phyloP scores from a whole-genome alignment of 2,113 vertebrate species.

The Pungitius pungitius region DNA sequence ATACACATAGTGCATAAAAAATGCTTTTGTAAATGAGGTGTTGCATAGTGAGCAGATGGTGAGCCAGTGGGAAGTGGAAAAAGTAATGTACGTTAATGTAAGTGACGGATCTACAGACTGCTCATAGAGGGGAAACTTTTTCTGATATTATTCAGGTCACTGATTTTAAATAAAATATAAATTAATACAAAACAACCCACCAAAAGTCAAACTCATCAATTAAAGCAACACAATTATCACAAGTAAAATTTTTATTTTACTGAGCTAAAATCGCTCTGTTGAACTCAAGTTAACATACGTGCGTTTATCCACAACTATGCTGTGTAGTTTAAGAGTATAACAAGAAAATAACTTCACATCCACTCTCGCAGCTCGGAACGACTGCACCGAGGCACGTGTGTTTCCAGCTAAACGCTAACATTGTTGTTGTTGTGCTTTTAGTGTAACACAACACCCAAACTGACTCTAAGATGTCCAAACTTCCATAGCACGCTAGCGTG shows the following conservation, averaged over 20 bases:
- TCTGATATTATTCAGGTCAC: not conserved
- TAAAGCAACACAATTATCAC: too few relatives aligned
- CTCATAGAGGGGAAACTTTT: conserved; percentile 9
- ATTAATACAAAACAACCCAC: not conserved
- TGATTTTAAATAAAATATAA: not conserved
- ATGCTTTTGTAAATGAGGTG: conserved; percentile 23
- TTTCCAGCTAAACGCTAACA: not conserved
- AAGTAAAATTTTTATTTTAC: too few relatives aligned
- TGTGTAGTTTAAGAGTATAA: not conserved
- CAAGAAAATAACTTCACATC: not conserved
- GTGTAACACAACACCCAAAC: not conserved
- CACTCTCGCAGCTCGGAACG: not conserved
- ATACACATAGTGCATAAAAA: not conserved
- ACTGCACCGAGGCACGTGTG: not conserved
- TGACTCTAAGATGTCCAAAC: not conserved
- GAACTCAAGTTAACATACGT: not conserved
- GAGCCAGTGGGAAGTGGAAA: conserved; percentile 37
- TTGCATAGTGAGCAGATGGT: conserved; percentile 30
- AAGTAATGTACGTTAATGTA: too few relatives aligned
- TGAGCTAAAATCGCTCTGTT: not conserved
- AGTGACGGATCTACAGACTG: not conserved
- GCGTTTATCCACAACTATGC: not conserved
- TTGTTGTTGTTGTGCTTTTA: not conserved
- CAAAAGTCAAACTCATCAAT: conserved; percentile 1
- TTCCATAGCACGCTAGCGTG: not conserved